Percentiles rank a stretch among this genome's conserved stretches.
phyloP scores from a whole-genome alignment of 2,113 vertebrate genomes.

The Alethe castanea region DNA sequence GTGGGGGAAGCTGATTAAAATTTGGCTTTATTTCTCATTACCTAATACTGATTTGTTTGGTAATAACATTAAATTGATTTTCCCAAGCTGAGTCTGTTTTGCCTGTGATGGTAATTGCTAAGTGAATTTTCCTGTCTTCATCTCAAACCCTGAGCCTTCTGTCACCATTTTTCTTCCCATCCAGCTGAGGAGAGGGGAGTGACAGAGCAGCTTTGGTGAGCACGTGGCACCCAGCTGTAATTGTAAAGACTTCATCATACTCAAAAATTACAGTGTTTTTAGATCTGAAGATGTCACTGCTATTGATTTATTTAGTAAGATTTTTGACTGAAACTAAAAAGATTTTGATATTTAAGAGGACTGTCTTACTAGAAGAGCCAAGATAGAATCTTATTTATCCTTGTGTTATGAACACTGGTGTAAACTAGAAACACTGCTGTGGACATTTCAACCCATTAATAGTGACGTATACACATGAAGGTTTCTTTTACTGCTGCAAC shows the following conservation, averaged over 20 bases:
- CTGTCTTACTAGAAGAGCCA: neutral
- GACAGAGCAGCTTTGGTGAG: neutral
- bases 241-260: neutral
- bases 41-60: neutral
- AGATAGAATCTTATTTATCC: neutral
- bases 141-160: neutral
- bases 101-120: neutral
- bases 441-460: neutral
- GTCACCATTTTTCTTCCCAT: rapidly evolving
- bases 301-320: neutral
- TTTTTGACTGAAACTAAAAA: neutral
- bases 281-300: neutral
- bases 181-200: neutral
- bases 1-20: neutral
- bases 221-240: neutral
- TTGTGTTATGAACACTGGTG: neutral
- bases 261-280: neutral
- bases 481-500: neutral
- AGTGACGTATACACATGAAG: neutral
- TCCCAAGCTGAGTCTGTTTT: neutral
- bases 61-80: neutral
- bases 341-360: neutral
- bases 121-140: neutral
- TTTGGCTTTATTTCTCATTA: neutral
- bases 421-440: neutral